Evolutionary conservation across 2,113 vertebrate species (phyloP), one percentile per base, ranked within the genome.

Genomic region (Bos taurus): DNA sequence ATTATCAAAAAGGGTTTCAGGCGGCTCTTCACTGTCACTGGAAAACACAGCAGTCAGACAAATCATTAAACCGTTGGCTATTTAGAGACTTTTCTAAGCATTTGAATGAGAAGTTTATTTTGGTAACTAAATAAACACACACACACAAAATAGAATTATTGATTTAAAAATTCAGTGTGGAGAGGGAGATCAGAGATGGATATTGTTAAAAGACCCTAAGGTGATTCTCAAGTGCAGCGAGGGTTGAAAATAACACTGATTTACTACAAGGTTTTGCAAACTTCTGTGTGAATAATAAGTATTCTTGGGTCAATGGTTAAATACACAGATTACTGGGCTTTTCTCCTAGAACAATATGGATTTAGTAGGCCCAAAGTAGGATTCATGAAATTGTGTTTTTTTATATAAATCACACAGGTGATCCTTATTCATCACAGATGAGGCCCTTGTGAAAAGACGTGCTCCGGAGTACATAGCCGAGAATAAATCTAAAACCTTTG

Each of bases 21-120:
- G n/a, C 40, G 98, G 97, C 96, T 99, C 99, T 88, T 99, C 99
- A 3, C 99, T 99, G 98, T 99, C 99, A 99, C 99, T 99, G 95
- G 89, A 98, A 99, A 97, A 97, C 2, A 64, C 21, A 81, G 90
- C 21, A 59, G 77, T 94, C 8, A 40, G 54, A 89, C 10, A 85
- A 30, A 43, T 23, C 23, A 71, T 81, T 28, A 67, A 26, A 74
- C 23, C 2, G 21, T 9, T 26, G 80, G 25, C 21, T 50, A 59
- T n/a, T 74, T 13, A 43, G 26, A 60, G 60, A 94, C 21, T 74
- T 83, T 84, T 57, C 28, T 90, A 71, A 87, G 54, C 56, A 87
- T 57, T 48, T 14, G 52, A 56, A 78, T 48, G 56, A 91, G 26
- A 52, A 64, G 26, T 2, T 64, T n/a, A 21, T 33, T 21, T 71